Conservation (phyloP, 2,888 invertebrate genomes). For the Agriopis marginaria region DNA sequence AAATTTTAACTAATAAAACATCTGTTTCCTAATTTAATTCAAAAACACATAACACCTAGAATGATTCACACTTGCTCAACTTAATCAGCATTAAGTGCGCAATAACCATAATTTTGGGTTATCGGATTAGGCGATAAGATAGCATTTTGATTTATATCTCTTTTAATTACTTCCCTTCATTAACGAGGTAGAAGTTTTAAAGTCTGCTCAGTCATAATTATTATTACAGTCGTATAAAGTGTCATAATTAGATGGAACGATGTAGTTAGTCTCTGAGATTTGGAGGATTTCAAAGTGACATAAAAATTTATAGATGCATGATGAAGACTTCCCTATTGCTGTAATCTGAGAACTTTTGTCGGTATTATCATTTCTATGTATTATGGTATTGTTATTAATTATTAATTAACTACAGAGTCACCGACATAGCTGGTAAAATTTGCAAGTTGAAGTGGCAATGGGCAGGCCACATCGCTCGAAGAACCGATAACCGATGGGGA, state of each 20-base stretch:
- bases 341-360: neutral
- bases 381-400: neutral
- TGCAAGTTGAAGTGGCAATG: too few relatives aligned
- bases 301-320: neutral
- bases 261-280: constrained; percentile 15
- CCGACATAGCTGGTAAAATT: too few relatives aligned
- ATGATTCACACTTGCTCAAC: constrained; percentile 46
- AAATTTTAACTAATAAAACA: too few relatives aligned
- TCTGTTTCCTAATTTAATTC: constrained; percentile 38
- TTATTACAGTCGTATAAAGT: constrained; percentile 27
- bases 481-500: too few relatives aligned
- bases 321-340: neutral
- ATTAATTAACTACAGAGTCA: too few relatives aligned
- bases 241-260: constrained; percentile 25
- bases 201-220: constrained; percentile 24
- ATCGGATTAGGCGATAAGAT: constrained; percentile 43
- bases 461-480: too few relatives aligned
- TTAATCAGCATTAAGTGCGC: constrained; percentile 44
- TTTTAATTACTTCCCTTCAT: constrained; percentile 47
- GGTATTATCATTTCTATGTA: neutral
- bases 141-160: constrained; percentile 42
- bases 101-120: constrained; percentile 45
- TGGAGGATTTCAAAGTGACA: constrained; percentile 5
- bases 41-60: constrained; percentile 40
- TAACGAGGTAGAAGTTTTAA: constrained; percentile 38